A percentile compares a stretch with the other conserved stretches of the same genome.
Conservation (phyloP, 2,113 vertebrate species). For the Toxotes jaculatrix region DNA sequence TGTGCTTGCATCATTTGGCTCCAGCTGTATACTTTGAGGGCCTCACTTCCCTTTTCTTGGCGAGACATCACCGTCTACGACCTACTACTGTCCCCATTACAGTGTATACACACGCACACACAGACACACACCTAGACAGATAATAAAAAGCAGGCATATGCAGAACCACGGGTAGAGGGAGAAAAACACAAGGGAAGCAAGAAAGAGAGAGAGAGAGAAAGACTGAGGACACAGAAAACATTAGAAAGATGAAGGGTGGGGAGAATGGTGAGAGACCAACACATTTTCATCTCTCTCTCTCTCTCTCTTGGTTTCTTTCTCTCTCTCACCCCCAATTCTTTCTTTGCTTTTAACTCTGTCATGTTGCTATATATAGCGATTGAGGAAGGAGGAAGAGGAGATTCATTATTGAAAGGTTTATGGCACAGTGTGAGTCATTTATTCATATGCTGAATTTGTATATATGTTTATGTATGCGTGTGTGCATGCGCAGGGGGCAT, state of each 20-base stretch:
- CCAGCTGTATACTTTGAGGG: conserved; percentile 21
- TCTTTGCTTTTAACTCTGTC: conserved; percentile 59
- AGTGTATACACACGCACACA: background rate
- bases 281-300: background rate
- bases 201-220: conserved; percentile 1
- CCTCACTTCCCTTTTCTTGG: conserved; percentile 46
- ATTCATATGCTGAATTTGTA: conserved; percentile 36
- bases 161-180: conserved; percentile 12
- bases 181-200: conserved; percentile 13
- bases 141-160: conserved; percentile 36
- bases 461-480: background rate
- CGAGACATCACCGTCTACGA: conserved; percentile 38
- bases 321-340: conserved; percentile 11
- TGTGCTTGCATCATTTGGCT: conserved; percentile 46
- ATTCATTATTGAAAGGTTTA: conserved; percentile 77
- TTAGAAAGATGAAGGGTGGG: conserved; percentile 24
- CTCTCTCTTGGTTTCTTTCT: background rate
- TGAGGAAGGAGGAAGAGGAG: conserved; percentile 61
- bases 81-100: conserved; percentile 47
- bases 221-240: conserved; percentile 22
- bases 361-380: conserved; percentile 64
- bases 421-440: conserved; percentile 60
- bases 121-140: conserved; percentile 7
- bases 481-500: background rate
- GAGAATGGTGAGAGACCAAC: conserved; percentile 12